A percentile compares a stretch with the other conserved stretches of the same genome.
phyloP scores from a whole-genome alignment of 2,888 invertebrate genomes.

The Athetis lepigone region DNA sequence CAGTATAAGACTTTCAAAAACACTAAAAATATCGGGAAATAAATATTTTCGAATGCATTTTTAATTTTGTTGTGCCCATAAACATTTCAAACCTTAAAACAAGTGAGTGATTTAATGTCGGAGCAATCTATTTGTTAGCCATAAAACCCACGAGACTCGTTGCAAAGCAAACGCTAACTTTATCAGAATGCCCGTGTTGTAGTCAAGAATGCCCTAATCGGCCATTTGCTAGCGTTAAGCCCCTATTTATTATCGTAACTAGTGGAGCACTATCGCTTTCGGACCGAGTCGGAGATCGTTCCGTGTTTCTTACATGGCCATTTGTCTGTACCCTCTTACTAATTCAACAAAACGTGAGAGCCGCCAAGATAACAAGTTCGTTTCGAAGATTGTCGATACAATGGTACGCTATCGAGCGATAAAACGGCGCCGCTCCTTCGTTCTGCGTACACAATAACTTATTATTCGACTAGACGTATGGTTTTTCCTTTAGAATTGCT shows the following conservation, averaged over 20 bases:
- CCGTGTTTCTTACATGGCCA: conserved; percentile 80
- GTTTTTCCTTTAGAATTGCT: conserved; percentile 37
- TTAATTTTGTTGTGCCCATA: conserved; percentile 9
- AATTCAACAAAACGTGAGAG: conserved; percentile 84
- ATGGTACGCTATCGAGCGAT: conserved; percentile 66
- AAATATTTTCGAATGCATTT: neutral
- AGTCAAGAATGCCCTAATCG: conserved; percentile 87
- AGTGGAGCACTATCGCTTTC: conserved; percentile 86
- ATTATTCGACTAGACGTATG: conserved; percentile 52
- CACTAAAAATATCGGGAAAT: neutral
- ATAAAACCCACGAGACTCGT: conserved; percentile 82
- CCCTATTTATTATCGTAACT: conserved; percentile 87
- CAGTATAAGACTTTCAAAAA: neutral
- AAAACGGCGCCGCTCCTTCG: conserved; percentile 45
- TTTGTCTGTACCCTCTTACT: conserved; percentile 86
- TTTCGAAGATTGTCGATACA: conserved; percentile 76
- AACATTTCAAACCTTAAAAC: conserved; percentile 35
- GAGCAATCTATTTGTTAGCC: conserved; percentile 77
- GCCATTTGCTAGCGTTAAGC: conserved; percentile 84
- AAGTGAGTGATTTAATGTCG: conserved; percentile 76
- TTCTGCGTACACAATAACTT: conserved; percentile 55
- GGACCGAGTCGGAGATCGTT: conserved; percentile 79
- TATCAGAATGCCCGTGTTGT: conserved; percentile 85
- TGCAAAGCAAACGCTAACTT: conserved; percentile 84
- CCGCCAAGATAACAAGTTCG: conserved; percentile 80